Conservation (phyloP, 2,113 vertebrate species). For the Gallinago undulata region DNA sequence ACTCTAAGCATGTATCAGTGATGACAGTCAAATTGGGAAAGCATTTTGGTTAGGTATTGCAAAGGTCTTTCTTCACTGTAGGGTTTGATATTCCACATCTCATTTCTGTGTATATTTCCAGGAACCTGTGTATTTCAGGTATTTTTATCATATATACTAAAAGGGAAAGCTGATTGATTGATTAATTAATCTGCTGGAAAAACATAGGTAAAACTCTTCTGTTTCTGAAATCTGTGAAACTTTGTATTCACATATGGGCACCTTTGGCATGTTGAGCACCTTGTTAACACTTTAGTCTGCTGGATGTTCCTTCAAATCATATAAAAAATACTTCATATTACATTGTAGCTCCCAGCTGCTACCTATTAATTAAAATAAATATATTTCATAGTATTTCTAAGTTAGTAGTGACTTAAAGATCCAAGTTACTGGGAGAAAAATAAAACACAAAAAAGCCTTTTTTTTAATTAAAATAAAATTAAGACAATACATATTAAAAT, state of each 20-base stretch:
- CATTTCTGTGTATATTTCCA: not conserved
- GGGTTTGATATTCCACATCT: not conserved
- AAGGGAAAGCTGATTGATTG: not conserved
- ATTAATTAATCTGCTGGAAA: not conserved
- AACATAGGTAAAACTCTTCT: not conserved
- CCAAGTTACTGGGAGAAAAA: not conserved
- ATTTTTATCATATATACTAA: not conserved
- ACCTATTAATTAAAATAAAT: not conserved
- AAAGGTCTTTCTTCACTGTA: not conserved
- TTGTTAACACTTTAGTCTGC: not conserved
- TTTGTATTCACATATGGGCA: not conserved
- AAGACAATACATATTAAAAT: not conserved
- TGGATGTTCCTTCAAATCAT: not conserved
- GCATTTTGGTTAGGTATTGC: not conserved
- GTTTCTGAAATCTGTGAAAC: not conserved
- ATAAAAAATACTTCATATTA: not conserved
- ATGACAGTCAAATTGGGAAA: not conserved
- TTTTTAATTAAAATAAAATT: not conserved
- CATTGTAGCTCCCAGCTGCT: not conserved
- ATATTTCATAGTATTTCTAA: not conserved
- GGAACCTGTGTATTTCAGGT: not conserved
- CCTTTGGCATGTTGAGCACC: not conserved
- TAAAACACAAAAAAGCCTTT: not conserved
- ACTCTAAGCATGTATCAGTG: too few species aligned
- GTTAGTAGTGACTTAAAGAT: not conserved